phyloP scores from a whole-genome alignment of 35 echinoderm and acorn worm species.

The Strongylocentrotus purpuratus region DNA sequence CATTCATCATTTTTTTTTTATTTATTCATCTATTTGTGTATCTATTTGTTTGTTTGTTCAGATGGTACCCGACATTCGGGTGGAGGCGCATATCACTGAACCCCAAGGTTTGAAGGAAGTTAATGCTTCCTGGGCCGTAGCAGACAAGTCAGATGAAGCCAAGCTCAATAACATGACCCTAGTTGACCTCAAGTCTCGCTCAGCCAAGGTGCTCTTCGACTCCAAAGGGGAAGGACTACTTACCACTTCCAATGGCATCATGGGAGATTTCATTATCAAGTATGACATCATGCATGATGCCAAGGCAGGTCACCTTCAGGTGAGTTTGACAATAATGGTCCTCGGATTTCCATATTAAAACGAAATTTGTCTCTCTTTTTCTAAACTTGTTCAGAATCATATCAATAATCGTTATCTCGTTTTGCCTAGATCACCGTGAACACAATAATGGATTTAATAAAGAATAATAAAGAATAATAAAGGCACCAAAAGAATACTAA shows the following conservation, averaged over 20 bases:
- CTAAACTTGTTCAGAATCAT: too few species aligned
- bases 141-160: not conserved
- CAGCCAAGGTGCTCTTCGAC: not conserved
- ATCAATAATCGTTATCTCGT: too few species aligned
- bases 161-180: not conserved
- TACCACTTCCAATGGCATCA: slow-evolving; percentile 46
- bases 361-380: too few species aligned
- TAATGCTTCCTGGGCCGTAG: slow-evolving; percentile 53
- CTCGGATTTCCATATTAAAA: too few species aligned
- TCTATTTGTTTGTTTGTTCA: not conserved
- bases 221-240: not conserved
- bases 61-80: slow-evolving; percentile 33
- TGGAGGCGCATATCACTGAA: slow-evolving; percentile 72
- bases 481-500: too few species aligned
- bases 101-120: slow-evolving; percentile 63
- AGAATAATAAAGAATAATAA: too few species aligned
- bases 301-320: slow-evolving; percentile 85
- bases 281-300: slow-evolving; percentile 86
- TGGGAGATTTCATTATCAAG: slow-evolving; percentile 71
- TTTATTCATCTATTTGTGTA: too few species aligned
- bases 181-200: not conserved
- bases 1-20: too few species aligned
- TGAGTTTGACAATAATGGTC: not conserved
- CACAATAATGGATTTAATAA: too few species aligned
- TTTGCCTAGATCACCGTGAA: too few species aligned